These are phyloP conservation scores for Hypsopygia costalis DNA, from an alignment of 2,888 invertebrate genomes.

Conservation along the genomic window DNA sequence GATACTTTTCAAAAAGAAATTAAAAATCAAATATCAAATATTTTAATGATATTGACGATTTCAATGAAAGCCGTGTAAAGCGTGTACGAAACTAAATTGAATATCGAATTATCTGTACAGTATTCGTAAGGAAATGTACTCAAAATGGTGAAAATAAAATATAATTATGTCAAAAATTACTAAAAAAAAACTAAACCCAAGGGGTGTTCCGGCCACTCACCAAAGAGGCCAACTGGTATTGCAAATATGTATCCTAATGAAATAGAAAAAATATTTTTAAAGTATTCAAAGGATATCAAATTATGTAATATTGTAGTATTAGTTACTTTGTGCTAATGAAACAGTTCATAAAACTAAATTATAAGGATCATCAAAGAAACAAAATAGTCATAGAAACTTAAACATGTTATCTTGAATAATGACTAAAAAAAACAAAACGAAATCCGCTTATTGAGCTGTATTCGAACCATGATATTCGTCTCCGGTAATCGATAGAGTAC, in stretches of 20 bases:
- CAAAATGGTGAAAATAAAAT: conserved; percentile 23
- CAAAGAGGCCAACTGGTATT: conserved; percentile 77
- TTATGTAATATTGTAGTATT: conserved; percentile 32
- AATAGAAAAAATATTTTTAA: conserved; percentile 61
- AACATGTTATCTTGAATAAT: no score
- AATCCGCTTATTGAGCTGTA: no score
- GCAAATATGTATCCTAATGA: conserved; percentile 75
- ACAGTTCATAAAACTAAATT: conserved; percentile 23
- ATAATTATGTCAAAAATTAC: conserved; percentile 15
- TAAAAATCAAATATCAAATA: not conserved
- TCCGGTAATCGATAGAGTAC: no score
- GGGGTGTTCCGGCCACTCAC: conserved; percentile 63
- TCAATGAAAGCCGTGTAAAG: conserved; percentile 8
- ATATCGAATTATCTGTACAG: conserved; percentile 17
- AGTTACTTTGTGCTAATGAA: conserved; percentile 41
- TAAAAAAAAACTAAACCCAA: conserved; percentile 43
- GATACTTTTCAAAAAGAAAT: not conserved
- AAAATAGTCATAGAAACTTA: no score
- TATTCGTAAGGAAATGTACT: conserved; percentile 27
- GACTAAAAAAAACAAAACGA: no score
- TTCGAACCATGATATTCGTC: no score
- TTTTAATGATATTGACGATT: not conserved
- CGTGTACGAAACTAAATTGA: no score
- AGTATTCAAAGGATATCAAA: conserved; percentile 22
- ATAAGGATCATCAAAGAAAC: no score